Evolutionary conservation across 2,113 vertebrate species (phyloP), one percentile per base, ranked within the genome.

Genomic region (Centropus unirufus): DNA sequence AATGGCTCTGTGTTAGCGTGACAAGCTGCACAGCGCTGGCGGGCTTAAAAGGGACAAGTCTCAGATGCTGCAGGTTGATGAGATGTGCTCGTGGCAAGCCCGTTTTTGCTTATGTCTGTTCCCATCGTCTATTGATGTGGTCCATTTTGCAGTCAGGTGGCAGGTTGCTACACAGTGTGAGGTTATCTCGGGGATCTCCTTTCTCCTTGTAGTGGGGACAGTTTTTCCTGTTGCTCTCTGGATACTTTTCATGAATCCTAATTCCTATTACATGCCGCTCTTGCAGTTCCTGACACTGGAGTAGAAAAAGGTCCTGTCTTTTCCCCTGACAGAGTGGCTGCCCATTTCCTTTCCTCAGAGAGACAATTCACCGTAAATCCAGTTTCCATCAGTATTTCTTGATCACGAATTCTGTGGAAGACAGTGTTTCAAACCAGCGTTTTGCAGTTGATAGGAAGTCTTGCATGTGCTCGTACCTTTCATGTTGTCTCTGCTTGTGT

Each of bases 41-140:
- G 44, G 63, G 83, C 92, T 93, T 67, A 69, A 78, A 61, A 64
- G 61, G 93, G 95, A 49, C 76, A 55, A 74, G 72, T 80, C 76
- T 93, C 47, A 44, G 92, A 68, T 74, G 86, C 92, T 1, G 26
- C 73, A 87, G 86, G 92, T 90, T 93, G 89, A 66, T 66, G 91
- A 59, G 83, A 51, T 66, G 26, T 30, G 3, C 59, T 90, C 0
- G 3, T 70, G 54, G 82, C 39, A 59, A 72, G 40, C 92, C 81
- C 19, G 1, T 36, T 90, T 84, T 94, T 72, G 17, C 0, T 83
- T 36, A 64, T 59, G 57, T 91, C 74, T 80, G 80, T 89, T 89
- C 54, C 57, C 52, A 17, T 92, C 67, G 24, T 77, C 76, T 83
- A 73, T 93, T 89, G 61, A 57, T 0, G 3, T 74, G 85, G 79